Evolutionary conservation across 2,888 invertebrate genomes (phyloP).

Genomic region (Neocrepidodera transversa): DNA sequence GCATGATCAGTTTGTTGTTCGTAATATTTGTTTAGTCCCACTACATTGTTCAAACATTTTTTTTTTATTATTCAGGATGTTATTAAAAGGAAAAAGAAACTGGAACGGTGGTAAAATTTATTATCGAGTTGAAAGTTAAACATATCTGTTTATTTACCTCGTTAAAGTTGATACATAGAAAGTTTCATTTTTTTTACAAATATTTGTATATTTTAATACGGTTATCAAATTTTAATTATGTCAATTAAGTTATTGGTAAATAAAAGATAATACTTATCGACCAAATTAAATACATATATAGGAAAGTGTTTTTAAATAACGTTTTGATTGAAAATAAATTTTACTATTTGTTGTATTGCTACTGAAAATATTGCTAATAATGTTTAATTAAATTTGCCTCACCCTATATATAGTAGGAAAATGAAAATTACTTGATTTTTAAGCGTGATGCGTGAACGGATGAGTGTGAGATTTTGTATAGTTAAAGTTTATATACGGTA

Average conservation of each 20-base stretch:
- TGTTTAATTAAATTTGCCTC: too few relatives aligned
- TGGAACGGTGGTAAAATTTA: slow-evolving; percentile 30
- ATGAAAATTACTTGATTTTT: too few relatives aligned
- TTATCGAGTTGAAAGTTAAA: slow-evolving; percentile 17
- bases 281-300: not conserved
- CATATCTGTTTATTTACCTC: slow-evolving; percentile 18
- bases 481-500: too few relatives aligned
- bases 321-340: too few relatives aligned
- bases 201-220: not conserved
- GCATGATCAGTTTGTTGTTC: slow-evolving; percentile 11
- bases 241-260: slow-evolving; percentile 6
- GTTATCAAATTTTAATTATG: slow-evolving; percentile 5
- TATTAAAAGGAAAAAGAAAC: slow-evolving; percentile 23
- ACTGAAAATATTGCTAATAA: too few relatives aligned
- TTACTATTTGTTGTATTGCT: too few relatives aligned
- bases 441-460: too few relatives aligned
- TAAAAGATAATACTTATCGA: not conserved
- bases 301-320: too few relatives aligned
- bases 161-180: slow-evolving; percentile 20
- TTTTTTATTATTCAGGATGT: slow-evolving; percentile 29
- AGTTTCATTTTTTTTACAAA: slow-evolving; percentile 12
- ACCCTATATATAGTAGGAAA: too few relatives aligned
- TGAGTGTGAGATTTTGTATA: too few relatives aligned
- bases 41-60: slow-evolving; percentile 23
- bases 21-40: slow-evolving; percentile 21